Percentiles rank a stretch among this genome's conserved stretches.
These are phyloP conservation scores for Hyles vespertilio DNA, from an alignment of 1,140 invertebrate species.

Conservation along the genomic window DNA sequence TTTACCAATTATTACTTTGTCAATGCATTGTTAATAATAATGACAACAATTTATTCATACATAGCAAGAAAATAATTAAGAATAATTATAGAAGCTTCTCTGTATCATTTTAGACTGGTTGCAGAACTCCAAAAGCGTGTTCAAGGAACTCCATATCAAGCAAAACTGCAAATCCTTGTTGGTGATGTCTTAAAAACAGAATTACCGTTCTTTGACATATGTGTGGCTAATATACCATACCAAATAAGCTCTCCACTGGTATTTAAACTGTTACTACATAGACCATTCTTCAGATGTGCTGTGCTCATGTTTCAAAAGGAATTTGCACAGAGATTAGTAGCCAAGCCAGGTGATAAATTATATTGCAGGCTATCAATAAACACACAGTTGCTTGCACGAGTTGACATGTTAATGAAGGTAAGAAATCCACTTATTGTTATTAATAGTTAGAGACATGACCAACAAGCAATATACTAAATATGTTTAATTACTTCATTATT, in stretches of 20 bases:
- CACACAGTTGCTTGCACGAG: slow-evolving; percentile 95
- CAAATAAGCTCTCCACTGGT: slow-evolving; percentile 99
- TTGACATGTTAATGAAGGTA: slow-evolving; percentile 98
- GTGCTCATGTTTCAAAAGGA: slow-evolving; percentile 99
- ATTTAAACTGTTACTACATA: slow-evolving; percentile 97
- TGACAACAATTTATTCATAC: no score
- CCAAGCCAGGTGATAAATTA: slow-evolving; percentile 97
- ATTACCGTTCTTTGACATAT: slow-evolving; percentile 99
- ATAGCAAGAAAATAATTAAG: no score
- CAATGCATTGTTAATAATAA: no score
- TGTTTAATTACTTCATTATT: no score
- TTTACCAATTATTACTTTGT: no score
- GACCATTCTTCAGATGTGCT: slow-evolving; percentile 92
- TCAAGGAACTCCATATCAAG: slow-evolving; percentile 89
- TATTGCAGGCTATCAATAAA: slow-evolving; percentile 98
- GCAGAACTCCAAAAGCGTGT: slow-evolving; percentile 99
- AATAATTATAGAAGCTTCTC: no score
- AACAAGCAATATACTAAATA: no score
- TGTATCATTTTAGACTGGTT: slow-evolving; percentile 81
- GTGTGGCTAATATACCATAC: slow-evolving; percentile 99
- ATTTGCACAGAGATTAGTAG: slow-evolving; percentile 97
- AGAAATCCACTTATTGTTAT: slow-evolving; percentile 23
- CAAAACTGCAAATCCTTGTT: slow-evolving; percentile 94
- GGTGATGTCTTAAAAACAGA: slow-evolving; percentile 97
- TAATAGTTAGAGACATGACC: no score